Conservation (phyloP, 2,888 invertebrate species). For the Andrena bucephala region DNA sequence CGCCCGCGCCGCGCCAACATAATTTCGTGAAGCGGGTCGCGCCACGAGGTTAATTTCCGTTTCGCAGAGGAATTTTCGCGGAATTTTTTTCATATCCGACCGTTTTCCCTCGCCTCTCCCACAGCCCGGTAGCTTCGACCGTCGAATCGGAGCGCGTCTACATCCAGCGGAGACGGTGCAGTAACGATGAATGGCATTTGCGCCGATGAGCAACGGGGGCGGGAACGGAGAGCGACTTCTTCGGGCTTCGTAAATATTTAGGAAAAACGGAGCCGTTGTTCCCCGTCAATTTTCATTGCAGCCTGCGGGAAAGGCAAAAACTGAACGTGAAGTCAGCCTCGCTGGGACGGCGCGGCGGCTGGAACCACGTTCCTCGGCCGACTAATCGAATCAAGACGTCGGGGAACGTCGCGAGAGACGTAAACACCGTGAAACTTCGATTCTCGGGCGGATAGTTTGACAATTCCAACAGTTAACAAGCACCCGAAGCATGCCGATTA, state of each 20-base stretch:
- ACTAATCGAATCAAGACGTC: conserved; percentile 49
- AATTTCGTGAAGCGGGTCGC: conserved; percentile 25
- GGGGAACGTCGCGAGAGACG: not conserved
- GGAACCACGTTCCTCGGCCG: conserved; percentile 45
- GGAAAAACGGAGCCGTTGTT: conserved; percentile 42
- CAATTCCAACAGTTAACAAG: too few species aligned
- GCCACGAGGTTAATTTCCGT: conserved; percentile 27
- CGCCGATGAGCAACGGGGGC: not conserved
- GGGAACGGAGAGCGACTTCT: not conserved
- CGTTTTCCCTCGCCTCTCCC: not conserved
- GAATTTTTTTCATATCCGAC: not conserved
- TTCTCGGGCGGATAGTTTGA: too few species aligned
- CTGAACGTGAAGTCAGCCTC: conserved; percentile 23
- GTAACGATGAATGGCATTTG: conserved; percentile 34
- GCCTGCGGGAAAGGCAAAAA: conserved; percentile 31
- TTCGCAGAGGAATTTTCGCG: not conserved
- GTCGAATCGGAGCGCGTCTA: not conserved
- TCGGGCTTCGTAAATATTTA: conserved; percentile 42
- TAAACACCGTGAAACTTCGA: too few species aligned
- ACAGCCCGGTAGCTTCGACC: not conserved
- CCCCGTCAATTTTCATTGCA: conserved; percentile 54
- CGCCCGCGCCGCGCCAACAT: not conserved
- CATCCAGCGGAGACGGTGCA: not conserved
- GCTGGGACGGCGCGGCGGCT: conserved; percentile 14
- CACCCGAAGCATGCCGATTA: too few species aligned